Conservation (phyloP, 2,888 invertebrate species). For the Plagodis dolabraria region DNA sequence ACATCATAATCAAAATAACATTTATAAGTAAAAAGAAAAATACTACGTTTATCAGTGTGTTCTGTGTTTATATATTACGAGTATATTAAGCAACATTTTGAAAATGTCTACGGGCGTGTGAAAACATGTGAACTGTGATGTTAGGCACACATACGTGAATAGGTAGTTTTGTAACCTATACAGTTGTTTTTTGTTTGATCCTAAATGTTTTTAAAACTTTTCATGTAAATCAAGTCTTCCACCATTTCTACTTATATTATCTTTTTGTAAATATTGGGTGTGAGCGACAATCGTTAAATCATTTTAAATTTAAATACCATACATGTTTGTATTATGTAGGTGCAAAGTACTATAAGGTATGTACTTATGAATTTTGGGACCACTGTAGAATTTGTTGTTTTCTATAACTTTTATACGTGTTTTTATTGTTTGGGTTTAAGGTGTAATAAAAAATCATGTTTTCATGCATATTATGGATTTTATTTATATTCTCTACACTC, state of each 20-base stretch:
- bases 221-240: slow-evolving; percentile 20
- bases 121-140: not conserved
- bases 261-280: slow-evolving; percentile 20
- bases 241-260: slow-evolving; percentile 1
- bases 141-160: slow-evolving; percentile 9
- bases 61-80: no score
- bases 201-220: slow-evolving; percentile 14
- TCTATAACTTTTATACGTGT: slow-evolving; percentile 28
- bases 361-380: slow-evolving; percentile 17
- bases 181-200: not conserved
- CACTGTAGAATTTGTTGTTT: slow-evolving; percentile 19
- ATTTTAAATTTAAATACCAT: not conserved
- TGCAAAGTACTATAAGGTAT: not conserved
- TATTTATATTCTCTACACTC: slow-evolving; percentile 3
- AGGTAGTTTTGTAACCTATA: slow-evolving; percentile 21
- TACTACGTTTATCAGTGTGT: no score
- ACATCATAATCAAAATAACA: no score
- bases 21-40: no score
- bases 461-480: slow-evolving; percentile 17
- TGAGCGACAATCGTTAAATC: slow-evolving; percentile 13
- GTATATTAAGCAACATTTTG: no score
- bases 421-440: slow-evolving; percentile 35
- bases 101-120: slow-evolving; percentile 4
- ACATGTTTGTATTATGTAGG: no score
- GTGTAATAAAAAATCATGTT: slow-evolving; percentile 40